Conservation (phyloP, 2,888 invertebrate species). For the Neoscelio sp. region DNA sequence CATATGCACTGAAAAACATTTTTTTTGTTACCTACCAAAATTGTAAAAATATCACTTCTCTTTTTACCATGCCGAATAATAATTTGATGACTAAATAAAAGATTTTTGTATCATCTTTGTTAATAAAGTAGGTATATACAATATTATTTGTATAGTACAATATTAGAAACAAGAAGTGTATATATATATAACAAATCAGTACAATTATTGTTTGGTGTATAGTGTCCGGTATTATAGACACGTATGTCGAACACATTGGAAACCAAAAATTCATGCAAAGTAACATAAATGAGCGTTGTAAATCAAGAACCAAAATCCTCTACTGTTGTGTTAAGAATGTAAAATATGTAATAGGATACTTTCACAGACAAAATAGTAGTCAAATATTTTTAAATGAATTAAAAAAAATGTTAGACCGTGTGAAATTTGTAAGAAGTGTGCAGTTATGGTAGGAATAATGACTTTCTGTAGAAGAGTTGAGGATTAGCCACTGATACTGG, state of each 20-base stretch:
- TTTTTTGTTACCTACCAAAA: too few relatives aligned
- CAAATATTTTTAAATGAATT: neutral
- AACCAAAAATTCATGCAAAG: conserved; percentile 25
- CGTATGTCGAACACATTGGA: conserved; percentile 31
- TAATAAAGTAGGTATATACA: too few relatives aligned
- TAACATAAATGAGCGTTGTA: neutral
- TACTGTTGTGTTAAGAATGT: conserved; percentile 22
- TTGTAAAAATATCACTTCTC: too few relatives aligned
- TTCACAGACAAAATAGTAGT: conserved; percentile 9
- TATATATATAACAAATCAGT: too few relatives aligned
- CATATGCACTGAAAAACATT: too few relatives aligned
- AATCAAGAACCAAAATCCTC: conserved; percentile 26
- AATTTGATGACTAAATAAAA: too few relatives aligned
- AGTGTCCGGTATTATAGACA: neutral
- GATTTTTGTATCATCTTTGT: too few relatives aligned
- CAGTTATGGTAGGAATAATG: neutral
- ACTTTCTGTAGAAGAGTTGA: neutral
- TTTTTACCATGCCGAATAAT: too few relatives aligned
- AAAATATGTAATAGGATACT: conserved; percentile 40
- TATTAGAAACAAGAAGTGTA: too few relatives aligned
- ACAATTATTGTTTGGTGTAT: too few relatives aligned
- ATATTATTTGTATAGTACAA: too few relatives aligned
- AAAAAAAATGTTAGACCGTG: conserved; percentile 13
- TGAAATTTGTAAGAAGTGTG: conserved; percentile 3
- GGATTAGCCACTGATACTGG: neutral